Evolutionary conservation across 2,113 vertebrate species (phyloP).

Genomic region (Petromus typicus): DNA sequence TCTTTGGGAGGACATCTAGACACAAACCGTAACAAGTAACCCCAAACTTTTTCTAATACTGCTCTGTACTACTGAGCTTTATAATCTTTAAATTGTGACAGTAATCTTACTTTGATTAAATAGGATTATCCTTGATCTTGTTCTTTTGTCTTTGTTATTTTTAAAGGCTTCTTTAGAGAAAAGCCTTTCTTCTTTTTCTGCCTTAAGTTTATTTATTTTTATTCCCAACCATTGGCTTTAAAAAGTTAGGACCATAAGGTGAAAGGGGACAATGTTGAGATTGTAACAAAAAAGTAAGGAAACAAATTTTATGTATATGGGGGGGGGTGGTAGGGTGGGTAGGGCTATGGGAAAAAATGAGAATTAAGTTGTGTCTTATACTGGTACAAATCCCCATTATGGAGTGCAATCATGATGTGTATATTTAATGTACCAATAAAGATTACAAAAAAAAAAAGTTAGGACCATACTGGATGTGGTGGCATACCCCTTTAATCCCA

Average conservation of each 20-base stretch:
- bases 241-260: constrained; percentile 6
- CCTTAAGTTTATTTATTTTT: constrained; percentile 23
- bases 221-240: not conserved
- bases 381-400: too few relatives aligned
- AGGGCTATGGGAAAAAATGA: too few relatives aligned
- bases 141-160: too few relatives aligned
- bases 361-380: too few relatives aligned
- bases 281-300: too few relatives aligned
- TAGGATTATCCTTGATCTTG: too few relatives aligned
- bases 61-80: not conserved
- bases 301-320: too few relatives aligned
- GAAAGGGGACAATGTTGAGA: too few relatives aligned
- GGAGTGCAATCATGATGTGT: too few relatives aligned
- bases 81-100: not conserved
- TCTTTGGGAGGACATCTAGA: not conserved
- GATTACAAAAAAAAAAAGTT: too few relatives aligned
- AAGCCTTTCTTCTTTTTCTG: not conserved
- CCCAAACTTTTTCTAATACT: not conserved
- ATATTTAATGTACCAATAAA: too few relatives aligned
- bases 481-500: not conserved
- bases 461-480: not conserved
- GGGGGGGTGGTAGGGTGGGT: too few relatives aligned
- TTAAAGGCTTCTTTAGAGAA: not conserved
- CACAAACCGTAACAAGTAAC: not conserved
- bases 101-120: not conserved